Base-by-base conservation (phyloP, 2,888 invertebrate genomes). In the Eulithis testata region DNA sequence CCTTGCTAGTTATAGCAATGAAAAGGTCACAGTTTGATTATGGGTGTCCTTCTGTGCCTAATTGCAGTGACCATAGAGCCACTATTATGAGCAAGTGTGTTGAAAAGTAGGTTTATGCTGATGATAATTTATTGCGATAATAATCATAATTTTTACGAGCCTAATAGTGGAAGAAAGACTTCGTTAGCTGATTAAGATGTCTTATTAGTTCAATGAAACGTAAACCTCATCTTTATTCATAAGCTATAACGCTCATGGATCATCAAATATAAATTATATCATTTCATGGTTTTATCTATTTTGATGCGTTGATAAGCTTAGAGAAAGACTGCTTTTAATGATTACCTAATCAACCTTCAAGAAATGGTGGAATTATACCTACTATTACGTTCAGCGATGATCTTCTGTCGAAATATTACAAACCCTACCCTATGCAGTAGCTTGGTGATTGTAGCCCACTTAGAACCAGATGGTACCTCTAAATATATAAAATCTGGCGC, bases 341-440 rank as follows among this genome's bases (percentile, higher is more conserved):
- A 31, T 31, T 31, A 31, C 31, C 6, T 31, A 31, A 31, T 6
- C 31, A 31, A 31, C 3, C 6, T 31, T 31, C 31, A 31, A 40
- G 40, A 3, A 40, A 40, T 7, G 40, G 40, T 40, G 4, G 8
- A 40, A 8, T 40, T 40, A 11, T 40, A 40, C 8, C 37, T 37
- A 9, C 5, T 40, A 9, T 60, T 65, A 14, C 65, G 59, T n/a
- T 12, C 2, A 45, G 5, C 57, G 37, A 37, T 65, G 49, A 61
- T 60, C 47, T 63, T 44, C 60, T 70, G 69, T 50, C 66, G 63
- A 65, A 70, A 72, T 57, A 54, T 69, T 63, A 59, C 49, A 72
- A 73, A 69, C 69, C 69, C 71, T 65, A 62, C 65, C 60, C 63
- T 63, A 68, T 53, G 62, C 14, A 21, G 11, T 49, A 21, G 37